Percentiles rank a stretch among this genome's conserved stretches.
Conservation (phyloP, 2,888 invertebrate species). For the Artemia sinica region DNA sequence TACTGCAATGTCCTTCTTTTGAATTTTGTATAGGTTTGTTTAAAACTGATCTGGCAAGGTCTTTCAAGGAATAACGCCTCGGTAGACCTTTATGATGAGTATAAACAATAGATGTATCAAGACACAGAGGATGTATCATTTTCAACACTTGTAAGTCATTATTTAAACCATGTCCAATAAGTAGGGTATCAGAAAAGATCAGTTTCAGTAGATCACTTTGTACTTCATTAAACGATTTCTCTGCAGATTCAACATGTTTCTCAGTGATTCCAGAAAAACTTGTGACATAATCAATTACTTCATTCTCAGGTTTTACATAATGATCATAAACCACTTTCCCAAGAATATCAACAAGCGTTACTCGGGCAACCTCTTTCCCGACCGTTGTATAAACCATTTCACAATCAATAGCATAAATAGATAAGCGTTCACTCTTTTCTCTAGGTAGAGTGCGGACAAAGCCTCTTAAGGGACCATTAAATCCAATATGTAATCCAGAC, state of each 20-base stretch:
- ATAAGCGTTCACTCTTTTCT: conserved; percentile 31
- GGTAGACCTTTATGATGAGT: conserved; percentile 33
- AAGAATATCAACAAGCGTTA: conserved; percentile 25
- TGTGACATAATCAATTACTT: conserved; percentile 28
- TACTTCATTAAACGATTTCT: conserved; percentile 27
- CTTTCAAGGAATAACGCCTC: conserved; percentile 33
- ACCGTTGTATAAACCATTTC: conserved; percentile 27
- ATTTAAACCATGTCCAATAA: conserved; percentile 35
- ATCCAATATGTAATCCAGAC: conserved; percentile 49
- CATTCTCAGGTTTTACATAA: conserved; percentile 25
- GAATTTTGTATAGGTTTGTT: conserved; percentile 33
- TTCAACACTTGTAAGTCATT: conserved; percentile 32
- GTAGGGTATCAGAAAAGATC: conserved; percentile 32
- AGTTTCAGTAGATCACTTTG: conserved; percentile 26
- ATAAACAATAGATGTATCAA: conserved; percentile 36
- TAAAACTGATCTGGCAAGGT: conserved; percentile 31
- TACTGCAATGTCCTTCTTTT: conserved; percentile 34
- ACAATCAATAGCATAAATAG: conserved; percentile 27
- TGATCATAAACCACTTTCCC: conserved; percentile 26
- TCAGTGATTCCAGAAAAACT: conserved; percentile 34
- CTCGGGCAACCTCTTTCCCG: conserved; percentile 27
- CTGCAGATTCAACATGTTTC: conserved; percentile 26
- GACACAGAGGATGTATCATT: conserved; percentile 25
- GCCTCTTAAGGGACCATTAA: conserved; percentile 53
- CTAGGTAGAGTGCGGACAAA: conserved; percentile 42